These are phyloP conservation scores for Polyploca ridens DNA, from an alignment of 2,888 invertebrate species.

Conservation along the genomic window DNA sequence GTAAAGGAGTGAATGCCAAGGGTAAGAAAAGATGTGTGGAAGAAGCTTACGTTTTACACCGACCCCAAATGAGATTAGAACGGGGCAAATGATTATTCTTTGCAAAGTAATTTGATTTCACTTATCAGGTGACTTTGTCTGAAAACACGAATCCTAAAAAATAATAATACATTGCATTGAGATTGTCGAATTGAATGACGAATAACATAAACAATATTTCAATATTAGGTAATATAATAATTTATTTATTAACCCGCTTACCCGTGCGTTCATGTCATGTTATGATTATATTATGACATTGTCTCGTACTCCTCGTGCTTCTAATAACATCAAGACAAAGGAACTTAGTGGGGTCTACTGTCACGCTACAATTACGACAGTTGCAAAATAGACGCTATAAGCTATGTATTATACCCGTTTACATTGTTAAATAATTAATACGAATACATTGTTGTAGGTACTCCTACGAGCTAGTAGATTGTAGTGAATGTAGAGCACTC, in stretches of 20 bases:
- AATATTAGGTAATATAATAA: too few relatives aligned
- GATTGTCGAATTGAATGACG: neutral
- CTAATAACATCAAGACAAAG: conserved; percentile 35
- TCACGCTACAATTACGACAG: conserved; percentile 45
- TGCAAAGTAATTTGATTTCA: neutral
- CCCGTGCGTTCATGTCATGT: neutral
- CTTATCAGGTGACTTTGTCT: neutral
- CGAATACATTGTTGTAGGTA: neutral
- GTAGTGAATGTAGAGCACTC: neutral
- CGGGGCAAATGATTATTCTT: neutral
- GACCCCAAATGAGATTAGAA: neutral
- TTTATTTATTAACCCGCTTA: neutral
- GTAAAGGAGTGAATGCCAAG: neutral
- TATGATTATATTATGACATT: neutral
- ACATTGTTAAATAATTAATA: conserved; percentile 40
- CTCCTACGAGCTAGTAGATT: neutral
- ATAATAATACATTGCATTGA: neutral
- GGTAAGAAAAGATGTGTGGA: neutral
- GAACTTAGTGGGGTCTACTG: conserved; percentile 35
- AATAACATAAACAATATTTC: too few relatives aligned
- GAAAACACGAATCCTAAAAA: neutral
- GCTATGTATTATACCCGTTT: conserved; percentile 44
- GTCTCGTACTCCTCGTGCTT: conserved; percentile 26
- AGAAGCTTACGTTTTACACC: neutral
- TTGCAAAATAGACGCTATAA: conserved; percentile 39